Conservation (phyloP, 2,888 invertebrate species). For the Julus scandinavius region DNA sequence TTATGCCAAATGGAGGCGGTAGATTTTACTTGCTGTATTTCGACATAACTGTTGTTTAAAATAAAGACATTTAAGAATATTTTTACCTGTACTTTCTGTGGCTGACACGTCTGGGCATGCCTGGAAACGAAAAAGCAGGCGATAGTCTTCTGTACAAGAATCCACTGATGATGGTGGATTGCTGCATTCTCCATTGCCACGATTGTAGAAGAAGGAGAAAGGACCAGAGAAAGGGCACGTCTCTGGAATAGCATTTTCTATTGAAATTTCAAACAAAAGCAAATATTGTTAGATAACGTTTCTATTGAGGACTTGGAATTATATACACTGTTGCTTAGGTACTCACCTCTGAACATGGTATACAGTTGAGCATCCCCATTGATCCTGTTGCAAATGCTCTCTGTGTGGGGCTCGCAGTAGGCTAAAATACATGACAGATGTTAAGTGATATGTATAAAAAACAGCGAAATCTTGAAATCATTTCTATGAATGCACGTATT, state of each 20-base stretch:
- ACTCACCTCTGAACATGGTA: constrained; percentile 76
- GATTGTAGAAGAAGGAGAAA: constrained; percentile 91
- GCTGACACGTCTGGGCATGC: constrained; percentile 92
- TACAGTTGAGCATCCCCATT: constrained; percentile 89
- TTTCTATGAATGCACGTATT: no score
- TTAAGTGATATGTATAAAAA: not conserved
- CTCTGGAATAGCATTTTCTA: constrained; percentile 77
- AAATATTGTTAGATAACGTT: constrained; percentile 21
- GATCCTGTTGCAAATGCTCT: constrained; percentile 85
- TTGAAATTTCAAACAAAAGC: not conserved
- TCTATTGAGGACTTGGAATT: not conserved
- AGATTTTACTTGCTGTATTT: not conserved
- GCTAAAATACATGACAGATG: constrained; percentile 40
- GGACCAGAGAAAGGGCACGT: constrained; percentile 91
- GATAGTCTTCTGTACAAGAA: constrained; percentile 92
- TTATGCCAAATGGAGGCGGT: no score
- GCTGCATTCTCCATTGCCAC: constrained; percentile 89
- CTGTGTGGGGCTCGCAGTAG: constrained; percentile 76
- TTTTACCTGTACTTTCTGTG: constrained; percentile 86
- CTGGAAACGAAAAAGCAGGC: constrained; percentile 89
- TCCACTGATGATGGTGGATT: constrained; percentile 91
- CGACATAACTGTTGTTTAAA: not conserved
- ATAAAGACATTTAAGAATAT: not conserved
- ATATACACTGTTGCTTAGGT: not conserved
- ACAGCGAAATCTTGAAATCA: not conserved